A percentile compares a stretch with the other conserved stretches of the same genome.
phyloP scores from a whole-genome alignment of 1,140 invertebrate genomes.

The Hycleus cichorii region DNA sequence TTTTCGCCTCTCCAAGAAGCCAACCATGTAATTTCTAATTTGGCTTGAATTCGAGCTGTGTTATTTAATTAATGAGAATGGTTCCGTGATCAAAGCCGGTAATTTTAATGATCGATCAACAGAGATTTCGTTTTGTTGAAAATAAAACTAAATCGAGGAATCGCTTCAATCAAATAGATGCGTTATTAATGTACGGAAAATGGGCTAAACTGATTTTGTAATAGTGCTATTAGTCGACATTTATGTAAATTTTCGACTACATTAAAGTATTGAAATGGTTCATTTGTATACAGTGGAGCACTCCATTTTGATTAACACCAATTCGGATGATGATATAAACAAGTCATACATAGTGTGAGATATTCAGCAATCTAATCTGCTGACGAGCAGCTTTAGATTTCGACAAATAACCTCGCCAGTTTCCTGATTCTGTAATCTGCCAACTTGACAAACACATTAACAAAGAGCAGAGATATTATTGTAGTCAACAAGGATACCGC shows the following conservation, averaged over 20 bases:
- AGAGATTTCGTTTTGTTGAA: no score
- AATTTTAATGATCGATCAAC: no score
- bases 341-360: not conserved
- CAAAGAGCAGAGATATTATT: conserved; percentile 4
- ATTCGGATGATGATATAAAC: conserved; percentile 20
- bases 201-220: not conserved
- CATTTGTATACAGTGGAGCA: not conserved
- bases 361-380: conserved; percentile 5
- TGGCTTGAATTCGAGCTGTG: no score
- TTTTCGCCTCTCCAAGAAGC: no score
- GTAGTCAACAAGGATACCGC: not conserved
- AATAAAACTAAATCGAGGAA: no score
- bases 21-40: no score
- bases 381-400: conserved; percentile 6
- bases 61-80: no score
- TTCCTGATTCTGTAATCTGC: conserved; percentile 12
- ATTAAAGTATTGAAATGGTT: conserved; percentile 21
- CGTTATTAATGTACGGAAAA: conserved; percentile 1
- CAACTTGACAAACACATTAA: conserved; percentile 15
- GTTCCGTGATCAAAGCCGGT: no score
- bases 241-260: conserved; percentile 19
- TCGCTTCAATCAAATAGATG: not conserved
- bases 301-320: conserved; percentile 20
- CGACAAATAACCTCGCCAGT: conserved; percentile 6
- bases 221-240: conserved; percentile 16